These are phyloP conservation scores for Notarius lentiginosus DNA, from an alignment of 2,113 vertebrate species.

Conservation along the genomic window DNA sequence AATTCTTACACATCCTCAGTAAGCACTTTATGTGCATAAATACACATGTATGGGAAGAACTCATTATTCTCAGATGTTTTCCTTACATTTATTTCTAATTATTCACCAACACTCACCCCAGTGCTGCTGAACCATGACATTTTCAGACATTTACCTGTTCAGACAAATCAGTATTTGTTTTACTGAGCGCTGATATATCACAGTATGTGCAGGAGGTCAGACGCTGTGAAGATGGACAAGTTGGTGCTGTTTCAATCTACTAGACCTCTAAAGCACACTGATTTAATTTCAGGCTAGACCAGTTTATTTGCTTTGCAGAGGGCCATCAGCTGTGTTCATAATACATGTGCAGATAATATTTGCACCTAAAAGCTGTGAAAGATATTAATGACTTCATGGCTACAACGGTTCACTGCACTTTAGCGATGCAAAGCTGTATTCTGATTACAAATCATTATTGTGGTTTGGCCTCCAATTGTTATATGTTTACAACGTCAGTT, in stretches of 20 bases:
- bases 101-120: neutral
- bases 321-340: conserved; percentile 13
- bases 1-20: neutral
- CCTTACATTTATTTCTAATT: conserved; percentile 1
- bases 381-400: neutral
- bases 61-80: neutral
- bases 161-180: neutral
- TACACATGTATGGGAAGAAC: neutral
- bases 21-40: neutral
- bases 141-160: neutral
- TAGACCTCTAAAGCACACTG: conserved; percentile 35
- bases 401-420: neutral
- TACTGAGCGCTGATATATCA: neutral
- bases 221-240: neutral
- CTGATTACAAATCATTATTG: conserved; percentile 23
- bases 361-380: neutral
- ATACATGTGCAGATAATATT: conserved; percentile 15
- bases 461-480: neutral
- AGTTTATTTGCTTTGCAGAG: conserved; percentile 35
- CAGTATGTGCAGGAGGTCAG: neutral
- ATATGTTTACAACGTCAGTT: neutral
- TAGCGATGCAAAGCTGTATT: neutral
- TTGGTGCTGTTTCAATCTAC: conserved; percentile 26
- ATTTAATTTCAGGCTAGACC: conserved; percentile 59
- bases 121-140: conserved; percentile 21